A percentile compares a stretch with the other conserved stretches of the same genome.
Conservation (phyloP, 2,888 invertebrate genomes). For the Julus scanicus region DNA sequence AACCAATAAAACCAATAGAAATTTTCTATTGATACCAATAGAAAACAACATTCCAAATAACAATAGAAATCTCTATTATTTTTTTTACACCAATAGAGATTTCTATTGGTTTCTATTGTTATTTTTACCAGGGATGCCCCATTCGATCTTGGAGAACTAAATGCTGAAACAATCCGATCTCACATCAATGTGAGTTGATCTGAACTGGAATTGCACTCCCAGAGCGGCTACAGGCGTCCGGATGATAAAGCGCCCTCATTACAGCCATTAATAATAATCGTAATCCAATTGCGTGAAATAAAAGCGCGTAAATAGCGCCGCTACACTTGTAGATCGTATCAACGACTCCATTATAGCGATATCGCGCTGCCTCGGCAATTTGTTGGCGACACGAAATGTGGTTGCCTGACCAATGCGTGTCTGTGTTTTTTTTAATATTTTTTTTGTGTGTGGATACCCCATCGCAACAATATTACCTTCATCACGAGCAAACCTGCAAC, state of each 20-base stretch:
- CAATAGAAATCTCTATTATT: too few relatives aligned
- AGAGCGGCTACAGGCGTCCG: not conserved
- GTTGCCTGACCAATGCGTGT: conserved; percentile 7
- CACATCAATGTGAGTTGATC: not conserved
- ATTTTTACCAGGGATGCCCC: too few relatives aligned
- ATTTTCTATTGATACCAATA: too few relatives aligned
- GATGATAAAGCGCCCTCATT: conserved; percentile 11
- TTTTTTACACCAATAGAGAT: too few relatives aligned
- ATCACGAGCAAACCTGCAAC: conserved; percentile 1
- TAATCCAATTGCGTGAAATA: conserved; percentile 33
- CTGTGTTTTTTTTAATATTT: too few relatives aligned
- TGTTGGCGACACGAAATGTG: conserved; percentile 2
- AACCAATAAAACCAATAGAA: too few relatives aligned
- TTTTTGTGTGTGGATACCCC: too few relatives aligned
- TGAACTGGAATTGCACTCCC: not conserved
- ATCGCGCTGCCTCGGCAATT: conserved; percentile 20
- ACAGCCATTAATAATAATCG: conserved; percentile 27
- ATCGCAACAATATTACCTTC: conserved; percentile 24
- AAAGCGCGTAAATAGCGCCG: conserved; percentile 28
- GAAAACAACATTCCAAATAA: too few relatives aligned
- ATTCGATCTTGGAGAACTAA: too few relatives aligned
- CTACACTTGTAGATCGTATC: conserved; percentile 33
- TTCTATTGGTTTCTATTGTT: too few relatives aligned
- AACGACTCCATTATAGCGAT: conserved; percentile 25
- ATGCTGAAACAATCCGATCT: not conserved